Base-by-base conservation (phyloP, 1,140 invertebrate species). In the Neuroterus valhalla region DNA sequence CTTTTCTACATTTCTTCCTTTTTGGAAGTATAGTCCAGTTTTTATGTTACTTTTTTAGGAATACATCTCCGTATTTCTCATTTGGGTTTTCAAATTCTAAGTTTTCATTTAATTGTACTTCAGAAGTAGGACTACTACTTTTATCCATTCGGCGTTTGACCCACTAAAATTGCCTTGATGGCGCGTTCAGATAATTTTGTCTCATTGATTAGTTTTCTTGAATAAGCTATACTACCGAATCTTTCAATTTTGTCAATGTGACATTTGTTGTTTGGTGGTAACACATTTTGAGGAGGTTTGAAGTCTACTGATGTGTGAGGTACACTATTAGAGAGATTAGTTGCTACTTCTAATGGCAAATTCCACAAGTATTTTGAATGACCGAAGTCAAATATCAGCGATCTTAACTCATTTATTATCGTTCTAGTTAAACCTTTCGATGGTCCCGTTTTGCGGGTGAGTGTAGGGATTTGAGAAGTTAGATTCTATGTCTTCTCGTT, bases 371-470 rank as follows among this genome's bases (percentile, higher is more conserved):
- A 71, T 38, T 52, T 62, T 26, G 77, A 74, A 52, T 90, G 62
- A 14, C 82, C 74, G 45, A 80, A 82, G 26, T 90, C 83, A 21
- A 77, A 45, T 44, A 90, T 66, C 66, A 87, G 69, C n/a, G 85
- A 78, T 74, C 86, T 76, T 11, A 88, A 85, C 68, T 48, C 77
- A 42, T 83, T 66, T 43, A 79, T 72, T 26, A 89, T 71, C 2
- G 84, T 89, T 55, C 88, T 74, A n/a, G 42, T 90, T 89, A 15
- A 84, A 78, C 70, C 85, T 75, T 69, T 90, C 86, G 10, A 83
- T 80, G 44, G 79, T 71, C 8, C 87, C 85, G 76, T 89, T 88
- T 21, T 82, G 76, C 55, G 31, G 69, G 19, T 71, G 74, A 6
- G 78, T 79, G 31, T 79, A 66, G 19, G 78, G 71, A 23, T 72